Evolutionary conservation across 2,113 vertebrate species (phyloP).

Genomic region (Aramus guarauna): DNA sequence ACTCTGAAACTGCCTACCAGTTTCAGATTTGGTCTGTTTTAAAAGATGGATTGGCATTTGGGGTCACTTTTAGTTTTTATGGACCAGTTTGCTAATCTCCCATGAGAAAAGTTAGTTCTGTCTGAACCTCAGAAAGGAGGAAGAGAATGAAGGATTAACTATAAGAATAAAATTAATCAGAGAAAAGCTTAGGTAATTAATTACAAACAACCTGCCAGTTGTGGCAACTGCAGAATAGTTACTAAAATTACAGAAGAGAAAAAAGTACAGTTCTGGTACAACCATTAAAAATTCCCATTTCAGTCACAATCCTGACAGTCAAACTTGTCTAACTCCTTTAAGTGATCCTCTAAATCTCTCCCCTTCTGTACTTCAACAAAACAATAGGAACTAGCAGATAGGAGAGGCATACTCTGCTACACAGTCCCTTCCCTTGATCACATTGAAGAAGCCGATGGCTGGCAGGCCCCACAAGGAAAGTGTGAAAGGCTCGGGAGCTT

Average conservation of each 20-base stretch:
- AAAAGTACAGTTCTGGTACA: background rate
- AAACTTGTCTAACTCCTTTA: background rate
- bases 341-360: background rate
- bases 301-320: background rate
- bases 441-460: background rate
- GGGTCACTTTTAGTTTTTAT: background rate
- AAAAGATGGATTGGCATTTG: background rate
- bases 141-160: background rate
- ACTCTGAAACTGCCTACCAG: background rate
- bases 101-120: background rate
- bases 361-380: background rate
- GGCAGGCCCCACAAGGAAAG: background rate
- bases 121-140: background rate
- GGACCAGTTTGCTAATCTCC: background rate
- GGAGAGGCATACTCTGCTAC: background rate
- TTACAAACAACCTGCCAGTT: background rate
- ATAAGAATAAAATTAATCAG: background rate
- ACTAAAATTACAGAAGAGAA: background rate
- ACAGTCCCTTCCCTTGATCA: background rate
- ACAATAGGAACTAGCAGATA: background rate
- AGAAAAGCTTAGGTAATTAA: background rate
- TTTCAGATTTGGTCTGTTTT: background rate
- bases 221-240: background rate
- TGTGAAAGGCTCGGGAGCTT: background rate
- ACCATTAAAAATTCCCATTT: background rate